These are phyloP conservation scores for Tholera decimalis DNA, from an alignment of 2,888 invertebrate species.

Conservation along the genomic window DNA sequence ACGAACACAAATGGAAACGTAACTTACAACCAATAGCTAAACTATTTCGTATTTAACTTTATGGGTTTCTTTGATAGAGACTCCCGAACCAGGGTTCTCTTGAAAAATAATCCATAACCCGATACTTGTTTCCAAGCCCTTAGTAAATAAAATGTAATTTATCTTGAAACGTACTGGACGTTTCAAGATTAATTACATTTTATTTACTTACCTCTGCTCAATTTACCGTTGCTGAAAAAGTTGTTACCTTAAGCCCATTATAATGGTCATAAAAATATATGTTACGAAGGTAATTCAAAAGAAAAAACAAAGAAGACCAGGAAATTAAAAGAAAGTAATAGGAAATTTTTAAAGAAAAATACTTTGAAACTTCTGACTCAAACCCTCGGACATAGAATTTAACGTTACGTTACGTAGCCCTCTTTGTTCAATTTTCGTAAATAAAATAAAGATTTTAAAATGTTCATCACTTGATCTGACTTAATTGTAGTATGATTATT, in stretches of 20 bases:
- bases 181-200: constrained; percentile 9
- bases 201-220: constrained; percentile 18
- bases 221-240: constrained; percentile 34
- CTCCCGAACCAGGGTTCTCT: constrained; percentile 1
- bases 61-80: constrained; percentile 21
- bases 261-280: constrained; percentile 53
- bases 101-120: background rate
- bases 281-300: constrained; percentile 47
- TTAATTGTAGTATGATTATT: background rate
- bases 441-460: constrained; percentile 14
- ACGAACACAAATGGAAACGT: constrained; percentile 31
- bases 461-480: background rate
- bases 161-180: no score
- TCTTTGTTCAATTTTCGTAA: constrained; percentile 28
- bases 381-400: constrained; percentile 28
- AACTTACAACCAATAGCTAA: constrained; percentile 40
- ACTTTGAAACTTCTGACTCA: constrained; percentile 38
- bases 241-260: constrained; percentile 36
- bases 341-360: constrained; percentile 60
- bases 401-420: constrained; percentile 36
- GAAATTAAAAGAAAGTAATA: constrained; percentile 54
- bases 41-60: constrained; percentile 44
- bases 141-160: no score
- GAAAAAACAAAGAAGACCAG: constrained; percentile 44
- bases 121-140: no score